Conservation (phyloP, 2,113 vertebrate genomes). For the Haplotaxodon microlepis region DNA sequence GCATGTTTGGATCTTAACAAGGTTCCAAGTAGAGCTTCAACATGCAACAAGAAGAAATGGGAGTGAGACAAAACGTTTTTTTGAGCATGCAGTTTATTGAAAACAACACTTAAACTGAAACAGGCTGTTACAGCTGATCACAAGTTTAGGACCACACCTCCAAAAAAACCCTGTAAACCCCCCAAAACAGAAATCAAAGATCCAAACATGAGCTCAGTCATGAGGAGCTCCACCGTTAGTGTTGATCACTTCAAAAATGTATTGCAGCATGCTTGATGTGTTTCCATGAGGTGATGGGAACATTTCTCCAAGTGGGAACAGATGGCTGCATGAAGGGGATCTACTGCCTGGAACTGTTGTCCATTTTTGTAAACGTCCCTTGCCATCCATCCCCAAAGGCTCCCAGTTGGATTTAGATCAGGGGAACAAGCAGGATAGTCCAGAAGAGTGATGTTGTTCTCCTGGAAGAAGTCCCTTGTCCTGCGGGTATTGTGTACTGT, state of each 20-base stretch:
- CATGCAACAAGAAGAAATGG: neutral
- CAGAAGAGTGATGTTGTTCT: neutral
- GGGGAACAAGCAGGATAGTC: neutral
- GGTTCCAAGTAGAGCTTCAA: neutral
- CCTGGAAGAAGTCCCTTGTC: neutral
- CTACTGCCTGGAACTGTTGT: neutral
- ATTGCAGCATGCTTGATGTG: neutral
- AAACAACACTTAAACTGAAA: neutral
- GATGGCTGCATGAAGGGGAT: neutral
- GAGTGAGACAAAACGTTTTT: accelerated
- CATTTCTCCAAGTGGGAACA: neutral
- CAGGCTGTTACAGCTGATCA: neutral
- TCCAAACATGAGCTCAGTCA: neutral
- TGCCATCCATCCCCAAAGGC: neutral
- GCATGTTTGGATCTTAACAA: neutral
- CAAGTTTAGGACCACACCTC: neutral
- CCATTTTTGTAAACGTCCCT: neutral
- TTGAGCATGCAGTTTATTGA: neutral
- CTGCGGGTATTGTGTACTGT: neutral
- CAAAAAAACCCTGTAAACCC: accelerated
- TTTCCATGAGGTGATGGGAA: neutral
- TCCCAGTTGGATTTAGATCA: neutral
- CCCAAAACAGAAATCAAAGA: neutral
- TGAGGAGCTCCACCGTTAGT: neutral
- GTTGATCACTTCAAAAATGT: neutral